A percentile compares a stretch with the other conserved stretches of the same genome.
Evolutionary conservation across 2,797 vertebrate species (phyloP).

Genomic region (Gallirallus australis): DNA sequence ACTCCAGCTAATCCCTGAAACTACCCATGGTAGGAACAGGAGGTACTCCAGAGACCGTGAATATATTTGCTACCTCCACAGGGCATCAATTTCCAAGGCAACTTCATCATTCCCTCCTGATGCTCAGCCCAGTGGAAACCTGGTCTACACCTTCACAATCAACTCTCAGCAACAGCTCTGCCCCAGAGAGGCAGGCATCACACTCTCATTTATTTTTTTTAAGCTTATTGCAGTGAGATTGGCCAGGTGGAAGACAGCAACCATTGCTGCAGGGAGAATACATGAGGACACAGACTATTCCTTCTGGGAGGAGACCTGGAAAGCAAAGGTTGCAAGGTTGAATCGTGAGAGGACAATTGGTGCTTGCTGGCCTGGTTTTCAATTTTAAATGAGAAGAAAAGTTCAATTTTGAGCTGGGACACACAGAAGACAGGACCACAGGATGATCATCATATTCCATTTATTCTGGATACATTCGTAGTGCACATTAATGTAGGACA

Average conservation of each 20-base stretch:
- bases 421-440: neutral
- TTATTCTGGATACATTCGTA: constrained; percentile 39
- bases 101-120: neutral
- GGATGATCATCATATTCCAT: neutral
- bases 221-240: neutral
- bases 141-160: no score
- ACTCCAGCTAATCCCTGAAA: neutral
- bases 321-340: neutral
- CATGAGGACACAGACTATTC: neutral
- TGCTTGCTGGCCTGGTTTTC: neutral
- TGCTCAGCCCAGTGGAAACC: neutral
- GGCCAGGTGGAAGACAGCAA: neutral
- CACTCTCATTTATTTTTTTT: neutral
- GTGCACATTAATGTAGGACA: constrained; percentile 13
- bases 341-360: neutral
- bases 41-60: neutral
- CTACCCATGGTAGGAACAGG: neutral
- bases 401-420: neutral
- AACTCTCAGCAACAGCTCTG: accelerated
- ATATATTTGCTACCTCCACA: no score
- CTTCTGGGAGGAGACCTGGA: neutral
- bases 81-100: neutral
- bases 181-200: neutral
- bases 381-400: neutral
- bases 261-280: neutral